phyloP scores from a whole-genome alignment of 2,888 invertebrate species.

The Diarsia mendica region DNA sequence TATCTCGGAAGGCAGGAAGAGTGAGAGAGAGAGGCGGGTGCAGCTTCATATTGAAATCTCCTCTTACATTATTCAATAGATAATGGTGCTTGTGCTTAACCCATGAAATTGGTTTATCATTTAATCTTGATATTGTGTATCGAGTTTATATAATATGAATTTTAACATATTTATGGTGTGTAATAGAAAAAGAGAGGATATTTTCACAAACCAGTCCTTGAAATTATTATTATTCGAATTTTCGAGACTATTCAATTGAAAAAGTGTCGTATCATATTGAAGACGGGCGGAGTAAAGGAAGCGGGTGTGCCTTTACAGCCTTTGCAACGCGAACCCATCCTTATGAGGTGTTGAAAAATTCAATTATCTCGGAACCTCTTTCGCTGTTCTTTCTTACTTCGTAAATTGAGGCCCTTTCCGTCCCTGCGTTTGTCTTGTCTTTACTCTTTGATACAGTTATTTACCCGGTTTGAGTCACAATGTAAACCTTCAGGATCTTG shows the following conservation, averaged over 20 bases:
- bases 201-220: too few species aligned
- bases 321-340: constrained; percentile 16
- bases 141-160: too few species aligned
- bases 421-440: constrained; percentile 20
- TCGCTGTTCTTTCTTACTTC: constrained; percentile 1
- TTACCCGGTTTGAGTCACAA: constrained; percentile 38
- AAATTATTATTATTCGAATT: neutral
- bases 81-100: neutral
- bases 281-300: neutral
- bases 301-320: neutral
- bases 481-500: constrained; percentile 7
- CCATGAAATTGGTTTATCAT: neutral
- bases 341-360: constrained; percentile 26
- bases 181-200: neutral
- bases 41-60: neutral
- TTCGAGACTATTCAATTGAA: neutral
- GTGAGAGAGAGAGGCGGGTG: neutral
- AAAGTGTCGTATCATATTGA: neutral
- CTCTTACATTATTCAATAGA: neutral
- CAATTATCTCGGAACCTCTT: constrained; percentile 8
- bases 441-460: constrained; percentile 19
- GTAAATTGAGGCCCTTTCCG: constrained; percentile 4
- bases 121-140: neutral
- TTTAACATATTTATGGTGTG: neutral
- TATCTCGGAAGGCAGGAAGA: neutral